Conservation (phyloP, 35 echinoderm and acorn worm genomes). For the Heliocidaris tuberculata region DNA sequence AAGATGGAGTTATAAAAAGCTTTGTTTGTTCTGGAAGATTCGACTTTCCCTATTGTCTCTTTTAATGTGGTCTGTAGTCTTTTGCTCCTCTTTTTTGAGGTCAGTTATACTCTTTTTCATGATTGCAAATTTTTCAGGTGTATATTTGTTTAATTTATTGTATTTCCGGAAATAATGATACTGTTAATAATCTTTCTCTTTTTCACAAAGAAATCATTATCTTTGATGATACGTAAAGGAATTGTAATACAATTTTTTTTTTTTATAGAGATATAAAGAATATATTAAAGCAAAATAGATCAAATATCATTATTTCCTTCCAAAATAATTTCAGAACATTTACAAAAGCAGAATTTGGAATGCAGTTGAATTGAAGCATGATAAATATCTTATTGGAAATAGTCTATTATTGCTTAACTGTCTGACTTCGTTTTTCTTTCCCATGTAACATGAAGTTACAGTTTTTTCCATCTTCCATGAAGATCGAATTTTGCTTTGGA, state of each 20-base stretch:
- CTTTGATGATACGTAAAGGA: background rate
- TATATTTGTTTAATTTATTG: background rate
- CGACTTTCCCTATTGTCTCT: background rate
- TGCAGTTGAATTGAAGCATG: background rate
- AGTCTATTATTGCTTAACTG: background rate
- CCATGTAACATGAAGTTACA: background rate
- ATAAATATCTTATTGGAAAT: background rate
- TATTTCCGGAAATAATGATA: background rate
- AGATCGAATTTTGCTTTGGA: background rate
- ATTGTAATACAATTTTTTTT: background rate
- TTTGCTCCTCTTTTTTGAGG: background rate
- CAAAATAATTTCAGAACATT: background rate
- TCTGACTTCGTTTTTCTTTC: background rate
- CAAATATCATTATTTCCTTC: background rate
- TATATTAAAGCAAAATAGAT: background rate
- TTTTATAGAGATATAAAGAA: background rate
- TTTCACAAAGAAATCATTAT: background rate
- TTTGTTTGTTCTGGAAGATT: background rate
- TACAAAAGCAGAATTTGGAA: background rate
- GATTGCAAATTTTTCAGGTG: background rate
- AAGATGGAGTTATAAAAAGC: background rate
- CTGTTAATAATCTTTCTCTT: background rate
- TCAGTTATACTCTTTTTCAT: background rate
- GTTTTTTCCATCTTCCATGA: background rate
- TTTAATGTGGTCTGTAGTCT: background rate